Base-by-base conservation (phyloP, 2,888 invertebrate species). In the Prosapia bicincta region DNA sequence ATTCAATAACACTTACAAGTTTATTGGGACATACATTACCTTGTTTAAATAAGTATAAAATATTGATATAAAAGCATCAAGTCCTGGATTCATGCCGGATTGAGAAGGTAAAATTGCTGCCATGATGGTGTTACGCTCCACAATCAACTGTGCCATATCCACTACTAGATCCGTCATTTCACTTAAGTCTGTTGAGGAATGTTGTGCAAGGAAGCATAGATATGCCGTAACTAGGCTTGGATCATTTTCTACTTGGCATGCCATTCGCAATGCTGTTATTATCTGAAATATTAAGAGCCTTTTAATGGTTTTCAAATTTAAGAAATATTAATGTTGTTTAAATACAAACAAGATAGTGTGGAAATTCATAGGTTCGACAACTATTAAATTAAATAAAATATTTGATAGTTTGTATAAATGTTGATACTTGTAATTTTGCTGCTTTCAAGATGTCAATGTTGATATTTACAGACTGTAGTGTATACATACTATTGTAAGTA, bases 191-290 rank as follows among this genome's bases (percentile, higher is more conserved):
- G 74, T 70, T 82, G 85, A 80, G 0, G 92, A 92, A 84, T 95
- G 92, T 1, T 89, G 87, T 0, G 96, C 92, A 68, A 98, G 89
- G 85, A 96, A 97, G 79, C 90, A 89, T 74, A 97, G 91, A 85
- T 97, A 98, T 65, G 93, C 93, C 75, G 92, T 91, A 75, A 96
- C 91, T 84, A 95, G 87, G 0, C 89, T 86, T 0, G 96, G 95
- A 82, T 93, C 92, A 81, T 96, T 97, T 87, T 98, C 98, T 76
- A 96, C 94, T 83, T 94, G 93, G 83, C 96, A 93, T 0, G 97
- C 97, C 79, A 94, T 92, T 5, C 95, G 88, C n/a, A 97, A 84
- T 67, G 93, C 92, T 1, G 86, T 86, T 77, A 92, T 90, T 70
- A 83, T 81, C 80, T 82, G 76, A 23, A 73, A 74, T 71, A n/a